These are phyloP conservation scores for Drosophila navojoa DNA, from an alignment of 1,140 invertebrate genomes.

Conservation along the genomic window DNA sequence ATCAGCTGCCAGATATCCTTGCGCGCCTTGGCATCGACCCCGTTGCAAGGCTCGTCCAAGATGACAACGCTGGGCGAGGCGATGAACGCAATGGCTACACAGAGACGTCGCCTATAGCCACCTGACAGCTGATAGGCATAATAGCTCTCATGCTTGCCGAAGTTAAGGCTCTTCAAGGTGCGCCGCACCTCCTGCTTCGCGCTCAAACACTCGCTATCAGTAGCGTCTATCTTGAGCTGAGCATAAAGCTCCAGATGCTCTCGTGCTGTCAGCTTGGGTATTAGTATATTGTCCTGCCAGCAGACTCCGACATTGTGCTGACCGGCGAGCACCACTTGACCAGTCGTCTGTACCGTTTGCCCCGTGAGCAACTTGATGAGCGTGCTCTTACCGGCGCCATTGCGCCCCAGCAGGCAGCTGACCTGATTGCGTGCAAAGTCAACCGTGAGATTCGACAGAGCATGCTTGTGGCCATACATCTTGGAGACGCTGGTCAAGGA, in stretches of 20 bases:
- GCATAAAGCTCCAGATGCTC: constrained; percentile 93
- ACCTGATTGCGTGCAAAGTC: constrained; percentile 86
- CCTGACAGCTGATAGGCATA: constrained; percentile 86
- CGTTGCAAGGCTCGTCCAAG: constrained; percentile 92
- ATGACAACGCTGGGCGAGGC: constrained; percentile 88
- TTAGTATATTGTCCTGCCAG: constrained; percentile 93
- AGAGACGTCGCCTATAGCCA: constrained; percentile 87
- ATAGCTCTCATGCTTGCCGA: constrained; percentile 85
- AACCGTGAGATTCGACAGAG: constrained; percentile 88
- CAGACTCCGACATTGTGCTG: constrained; percentile 89
- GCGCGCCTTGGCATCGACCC: constrained; percentile 90
- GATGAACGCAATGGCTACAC: constrained; percentile 89
- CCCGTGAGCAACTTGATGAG: constrained; percentile 89
- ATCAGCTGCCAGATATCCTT: constrained; percentile 91
- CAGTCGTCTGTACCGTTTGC: constrained; percentile 86
- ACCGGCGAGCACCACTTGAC: constrained; percentile 85
- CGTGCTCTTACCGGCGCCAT: constrained; percentile 93
- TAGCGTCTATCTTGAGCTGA: constrained; percentile 63
- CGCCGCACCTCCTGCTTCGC: constrained; percentile 75
- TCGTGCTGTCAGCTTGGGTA: constrained; percentile 90
- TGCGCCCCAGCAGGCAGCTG: constrained; percentile 92
- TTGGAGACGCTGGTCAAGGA: constrained; percentile 84
- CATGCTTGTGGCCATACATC: constrained; percentile 84
- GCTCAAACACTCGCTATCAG: constrained; percentile 11
- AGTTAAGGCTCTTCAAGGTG: constrained; percentile 86